Percentiles rank a stretch among this genome's conserved stretches.
Conservation (phyloP, 1,140 invertebrate genomes). For the Cotesia glomerata region DNA sequence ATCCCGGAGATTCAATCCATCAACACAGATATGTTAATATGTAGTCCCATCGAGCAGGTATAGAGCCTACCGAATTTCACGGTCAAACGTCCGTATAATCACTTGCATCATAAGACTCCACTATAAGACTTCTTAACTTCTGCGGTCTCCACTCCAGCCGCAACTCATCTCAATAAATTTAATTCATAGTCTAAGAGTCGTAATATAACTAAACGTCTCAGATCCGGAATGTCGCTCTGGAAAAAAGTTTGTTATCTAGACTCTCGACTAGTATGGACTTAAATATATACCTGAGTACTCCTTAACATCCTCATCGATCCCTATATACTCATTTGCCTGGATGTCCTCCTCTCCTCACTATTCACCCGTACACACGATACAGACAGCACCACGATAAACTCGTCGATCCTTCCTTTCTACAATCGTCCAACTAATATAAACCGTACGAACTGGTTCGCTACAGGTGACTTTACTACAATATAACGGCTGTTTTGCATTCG, state of each 20-base stretch:
- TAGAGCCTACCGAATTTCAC: background rate
- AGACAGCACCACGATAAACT: background rate
- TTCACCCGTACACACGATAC: background rate
- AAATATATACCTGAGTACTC: background rate
- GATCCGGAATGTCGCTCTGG: slow-evolving; percentile 25
- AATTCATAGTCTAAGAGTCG: slow-evolving; percentile 7
- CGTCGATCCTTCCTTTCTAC: background rate
- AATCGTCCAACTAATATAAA: background rate
- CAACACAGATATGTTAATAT: background rate
- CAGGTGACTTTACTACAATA: slow-evolving; percentile 44
- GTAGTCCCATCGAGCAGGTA: background rate
- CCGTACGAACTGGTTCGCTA: slow-evolving; percentile 27
- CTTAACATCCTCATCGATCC: background rate
- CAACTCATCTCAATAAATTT: background rate
- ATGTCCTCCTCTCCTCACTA: no score
- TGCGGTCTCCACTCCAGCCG: no score
- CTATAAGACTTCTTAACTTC: no score
- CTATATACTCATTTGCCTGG: no score
- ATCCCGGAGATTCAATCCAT: background rate
- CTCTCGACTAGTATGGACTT: background rate
- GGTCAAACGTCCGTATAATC: no score
- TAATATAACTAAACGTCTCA: slow-evolving; percentile 23
- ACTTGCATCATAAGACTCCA: no score
- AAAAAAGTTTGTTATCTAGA: slow-evolving; percentile 16
- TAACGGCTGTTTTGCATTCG: slow-evolving; percentile 46